Base-by-base conservation (phyloP, 53 echinoderm and acorn worm genomes). In the Pentamera pediparva region DNA sequence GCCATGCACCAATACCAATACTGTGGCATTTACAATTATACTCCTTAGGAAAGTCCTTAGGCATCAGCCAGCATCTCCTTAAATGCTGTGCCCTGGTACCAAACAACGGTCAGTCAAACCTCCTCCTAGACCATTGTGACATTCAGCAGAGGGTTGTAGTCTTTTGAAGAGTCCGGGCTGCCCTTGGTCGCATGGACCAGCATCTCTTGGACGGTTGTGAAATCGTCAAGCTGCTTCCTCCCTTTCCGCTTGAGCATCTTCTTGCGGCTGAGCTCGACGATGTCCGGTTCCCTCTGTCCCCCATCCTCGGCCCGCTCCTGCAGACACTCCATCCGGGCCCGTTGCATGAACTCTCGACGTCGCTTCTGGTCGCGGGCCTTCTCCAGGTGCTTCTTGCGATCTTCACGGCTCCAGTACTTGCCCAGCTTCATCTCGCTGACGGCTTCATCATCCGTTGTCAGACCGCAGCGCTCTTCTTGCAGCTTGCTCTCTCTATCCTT, bases 401-500 rank as follows among this genome's bases (percentile, higher is more conserved):
- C 98, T 36, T 98, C 98, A 62, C 88, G 88, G 76, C 89, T 90
- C 98, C 98, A 98, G 69, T 98, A 98, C 39, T 75, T 78, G 9
- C 98, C 98, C 29, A 91, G 81, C 56, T 98, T 98, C 86, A 98
- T 91, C 73, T 98, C 98, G 34, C 91, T 98, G 32, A 98, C 83
- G 5, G 98, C 98, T 64, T 98, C 98, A 55, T 98, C 98, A 65
- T 98, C 98, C 0, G 98, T 98, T 24, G 98, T 98, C 75, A 94
- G 71, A 47, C 90, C 85, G 17, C 83, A 81, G 0, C 98, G 79
- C 75, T 98, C 98, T 63, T 98, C 98, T 50, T 80, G 76, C 58
- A 98, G 85, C 76, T 89, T 91, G 62, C 86, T 91, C 56, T 88
- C 98, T 27, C 98, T 79, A 28, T 98, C 98, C 75, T 98, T 98